These are phyloP conservation scores for Callospermophilus lateralis DNA, from an alignment of 2,113 vertebrate species.

Conservation along the genomic window DNA sequence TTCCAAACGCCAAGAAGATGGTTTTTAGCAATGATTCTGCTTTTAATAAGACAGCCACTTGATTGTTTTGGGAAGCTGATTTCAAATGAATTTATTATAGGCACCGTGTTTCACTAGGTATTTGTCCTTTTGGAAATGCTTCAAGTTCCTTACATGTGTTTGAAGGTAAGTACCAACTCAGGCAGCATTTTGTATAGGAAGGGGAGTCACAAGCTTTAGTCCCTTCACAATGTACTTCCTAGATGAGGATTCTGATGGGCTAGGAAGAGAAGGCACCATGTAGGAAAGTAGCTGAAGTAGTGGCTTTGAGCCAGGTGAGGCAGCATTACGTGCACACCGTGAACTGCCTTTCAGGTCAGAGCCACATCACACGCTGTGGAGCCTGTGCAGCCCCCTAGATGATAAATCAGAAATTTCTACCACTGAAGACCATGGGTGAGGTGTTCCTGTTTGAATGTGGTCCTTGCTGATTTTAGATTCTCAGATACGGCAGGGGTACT, in stretches of 20 bases:
- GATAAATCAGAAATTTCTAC: neutral
- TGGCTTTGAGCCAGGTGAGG: neutral
- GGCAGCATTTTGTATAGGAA: neutral
- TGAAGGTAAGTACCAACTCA: neutral
- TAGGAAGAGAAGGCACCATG: neutral
- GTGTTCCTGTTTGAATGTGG: neutral
- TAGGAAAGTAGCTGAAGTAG: neutral
- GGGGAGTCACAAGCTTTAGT: neutral
- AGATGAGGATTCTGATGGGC: neutral
- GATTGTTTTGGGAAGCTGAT: neutral
- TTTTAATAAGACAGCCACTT: neutral
- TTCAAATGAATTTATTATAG: neutral
- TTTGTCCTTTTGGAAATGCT: neutral
- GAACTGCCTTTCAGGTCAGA: neutral
- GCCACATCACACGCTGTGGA: neutral
- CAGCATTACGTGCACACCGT: neutral
- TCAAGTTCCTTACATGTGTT: neutral
- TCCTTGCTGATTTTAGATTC: constrained; percentile 88
- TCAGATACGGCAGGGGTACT: constrained; percentile 94
- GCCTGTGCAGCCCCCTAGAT: neutral
- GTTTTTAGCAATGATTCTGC: neutral
- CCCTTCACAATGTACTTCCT: neutral
- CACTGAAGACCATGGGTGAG: neutral
- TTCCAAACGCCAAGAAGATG: neutral
- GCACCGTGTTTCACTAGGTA: neutral